These are phyloP conservation scores for Dendrolimus kikuchii DNA, from an alignment of 1,140 invertebrate genomes.

Conservation along the genomic window DNA sequence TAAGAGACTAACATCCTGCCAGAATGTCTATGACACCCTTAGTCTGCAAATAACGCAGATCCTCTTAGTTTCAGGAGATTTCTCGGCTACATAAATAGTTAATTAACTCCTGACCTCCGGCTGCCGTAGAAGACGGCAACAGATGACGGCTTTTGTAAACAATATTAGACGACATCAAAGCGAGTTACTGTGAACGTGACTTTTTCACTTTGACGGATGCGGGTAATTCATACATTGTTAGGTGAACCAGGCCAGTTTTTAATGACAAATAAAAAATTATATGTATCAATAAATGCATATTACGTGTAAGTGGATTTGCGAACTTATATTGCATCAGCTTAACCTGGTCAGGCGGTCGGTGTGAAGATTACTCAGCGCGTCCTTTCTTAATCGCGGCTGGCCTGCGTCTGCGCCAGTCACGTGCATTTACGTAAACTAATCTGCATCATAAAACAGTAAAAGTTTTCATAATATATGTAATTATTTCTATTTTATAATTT, in stretches of 20 bases:
- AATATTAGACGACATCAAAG: too few relatives aligned
- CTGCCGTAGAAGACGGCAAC: too few relatives aligned
- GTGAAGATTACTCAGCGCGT: conserved; percentile 4
- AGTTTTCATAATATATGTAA: conserved; percentile 1
- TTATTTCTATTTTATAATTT: background rate
- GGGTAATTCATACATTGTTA: too few relatives aligned
- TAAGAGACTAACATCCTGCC: too few relatives aligned
- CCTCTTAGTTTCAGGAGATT: too few relatives aligned
- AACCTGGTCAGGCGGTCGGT: conserved; percentile 11
- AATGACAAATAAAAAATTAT: background rate
- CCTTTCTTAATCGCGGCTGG: conserved; percentile 16
- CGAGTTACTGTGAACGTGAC: too few relatives aligned
- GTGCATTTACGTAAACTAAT: conserved; percentile 27
- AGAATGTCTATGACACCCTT: too few relatives aligned
- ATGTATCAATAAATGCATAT: background rate
- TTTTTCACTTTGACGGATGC: too few relatives aligned
- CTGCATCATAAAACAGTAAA: conserved; percentile 19
- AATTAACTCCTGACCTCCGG: too few relatives aligned
- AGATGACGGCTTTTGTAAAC: too few relatives aligned
- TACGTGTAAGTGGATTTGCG: background rate
- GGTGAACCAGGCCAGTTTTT: background rate
- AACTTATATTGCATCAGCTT: background rate
- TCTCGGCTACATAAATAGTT: too few relatives aligned
- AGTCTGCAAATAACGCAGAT: too few relatives aligned
- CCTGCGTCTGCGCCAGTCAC: conserved; percentile 16